These are phyloP conservation scores for Itoplectis maculator DNA, from an alignment of 2,888 invertebrate genomes.

Conservation along the genomic window DNA sequence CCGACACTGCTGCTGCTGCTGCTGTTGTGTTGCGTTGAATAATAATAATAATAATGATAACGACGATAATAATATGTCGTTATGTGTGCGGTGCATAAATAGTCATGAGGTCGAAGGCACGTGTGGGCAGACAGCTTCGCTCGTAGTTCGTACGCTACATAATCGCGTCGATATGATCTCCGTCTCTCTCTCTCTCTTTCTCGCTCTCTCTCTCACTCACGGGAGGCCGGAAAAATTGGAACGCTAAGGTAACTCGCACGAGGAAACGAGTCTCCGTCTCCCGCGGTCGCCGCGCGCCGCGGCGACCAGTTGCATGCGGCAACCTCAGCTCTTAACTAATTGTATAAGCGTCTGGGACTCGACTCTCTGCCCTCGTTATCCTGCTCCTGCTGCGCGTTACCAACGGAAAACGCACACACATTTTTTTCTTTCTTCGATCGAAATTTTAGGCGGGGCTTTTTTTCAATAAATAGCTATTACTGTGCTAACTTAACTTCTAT, in stretches of 20 bases:
- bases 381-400: background rate
- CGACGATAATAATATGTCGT: slow-evolving; percentile 5
- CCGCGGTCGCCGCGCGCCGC: no score
- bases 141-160: slow-evolving; percentile 53
- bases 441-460: no score
- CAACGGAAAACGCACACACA: background rate
- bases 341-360: slow-evolving; percentile 45
- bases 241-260: slow-evolving; percentile 57
- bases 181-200: slow-evolving; percentile 9
- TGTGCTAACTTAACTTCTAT: no score
- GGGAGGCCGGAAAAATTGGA: slow-evolving; percentile 53
- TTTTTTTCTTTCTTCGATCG: background rate
- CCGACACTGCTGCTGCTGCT: background rate
- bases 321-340: slow-evolving; percentile 42
- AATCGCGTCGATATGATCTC: slow-evolving; percentile 64
- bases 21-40: background rate
- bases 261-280: slow-evolving; percentile 57
- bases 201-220: slow-evolving; percentile 22
- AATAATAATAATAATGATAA: slow-evolving; percentile 27
- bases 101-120: slow-evolving; percentile 65
- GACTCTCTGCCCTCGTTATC: background rate
- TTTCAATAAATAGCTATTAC: no score
- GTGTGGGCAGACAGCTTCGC: slow-evolving; percentile 66
- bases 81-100: slow-evolving; percentile 48
- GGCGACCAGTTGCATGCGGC: slow-evolving; percentile 25